A percentile compares a stretch with the other conserved stretches of the same genome.
Evolutionary conservation across 1,140 invertebrate genomes (phyloP).

Genomic region (Zaprionus tsacasi): DNA sequence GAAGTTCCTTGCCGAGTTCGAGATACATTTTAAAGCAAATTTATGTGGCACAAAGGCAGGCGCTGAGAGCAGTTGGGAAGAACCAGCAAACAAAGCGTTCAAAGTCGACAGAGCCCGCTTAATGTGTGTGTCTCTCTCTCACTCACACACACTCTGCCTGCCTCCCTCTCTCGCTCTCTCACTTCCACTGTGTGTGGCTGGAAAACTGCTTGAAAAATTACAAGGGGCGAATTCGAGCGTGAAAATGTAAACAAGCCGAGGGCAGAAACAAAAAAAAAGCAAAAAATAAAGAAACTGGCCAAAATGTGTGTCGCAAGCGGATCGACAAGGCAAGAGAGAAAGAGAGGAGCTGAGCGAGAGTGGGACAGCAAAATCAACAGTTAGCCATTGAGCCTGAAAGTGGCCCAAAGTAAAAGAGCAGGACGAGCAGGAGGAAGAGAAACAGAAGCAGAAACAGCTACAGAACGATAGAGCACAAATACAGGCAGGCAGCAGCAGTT

Average conservation of each 20-base stretch:
- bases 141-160: background rate
- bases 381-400: slow-evolving; percentile 81
- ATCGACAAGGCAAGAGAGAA: slow-evolving; percentile 32
- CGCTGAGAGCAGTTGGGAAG: slow-evolving; percentile 62
- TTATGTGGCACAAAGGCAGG: slow-evolving; percentile 78
- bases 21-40: slow-evolving; percentile 80
- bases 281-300: slow-evolving; percentile 27
- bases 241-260: slow-evolving; percentile 76
- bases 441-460: background rate
- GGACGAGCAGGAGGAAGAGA: slow-evolving; percentile 25
- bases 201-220: slow-evolving; percentile 71
- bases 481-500: background rate
- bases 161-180: background rate
- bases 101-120: slow-evolving; percentile 64
- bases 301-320: slow-evolving; percentile 71
- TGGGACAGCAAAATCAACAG: slow-evolving; percentile 72
- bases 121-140: slow-evolving; percentile 55
- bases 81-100: slow-evolving; percentile 69
- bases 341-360: slow-evolving; percentile 14
- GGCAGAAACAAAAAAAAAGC: slow-evolving; percentile 25
- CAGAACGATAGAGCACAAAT: slow-evolving; percentile 8
- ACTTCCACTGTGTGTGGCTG: slow-evolving; percentile 26
- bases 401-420: slow-evolving; percentile 32
- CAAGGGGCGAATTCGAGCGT: slow-evolving; percentile 77
- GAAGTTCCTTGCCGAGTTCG: slow-evolving; percentile 18